Percentiles rank a stretch among this genome's conserved stretches.
These are phyloP conservation scores for Rhyacophila brunnea DNA, from an alignment of 1,140 invertebrate species.

Conservation along the genomic window DNA sequence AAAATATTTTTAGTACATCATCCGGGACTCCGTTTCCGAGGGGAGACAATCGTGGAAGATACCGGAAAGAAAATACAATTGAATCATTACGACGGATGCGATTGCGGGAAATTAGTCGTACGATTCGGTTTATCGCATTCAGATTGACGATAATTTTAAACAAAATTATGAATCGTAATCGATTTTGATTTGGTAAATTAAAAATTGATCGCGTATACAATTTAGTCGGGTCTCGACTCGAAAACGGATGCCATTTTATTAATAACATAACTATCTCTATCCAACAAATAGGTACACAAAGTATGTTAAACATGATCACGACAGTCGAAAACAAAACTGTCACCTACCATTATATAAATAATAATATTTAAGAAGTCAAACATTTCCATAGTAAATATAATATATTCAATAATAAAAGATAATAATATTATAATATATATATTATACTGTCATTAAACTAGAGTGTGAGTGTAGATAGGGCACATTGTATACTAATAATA, in stretches of 20 bases:
- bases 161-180: no score
- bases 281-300: constrained; percentile 32
- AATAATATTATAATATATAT: background rate
- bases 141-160: no score
- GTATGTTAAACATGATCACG: constrained; percentile 32
- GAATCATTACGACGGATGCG: no score
- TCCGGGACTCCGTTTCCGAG: constrained; percentile 15
- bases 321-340: constrained; percentile 4
- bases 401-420: constrained; percentile 5
- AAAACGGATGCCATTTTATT: background rate
- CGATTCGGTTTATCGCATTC: no score
- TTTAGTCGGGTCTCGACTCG: no score
- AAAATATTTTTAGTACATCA: constrained; percentile 23
- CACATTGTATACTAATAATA: constrained; percentile 36
- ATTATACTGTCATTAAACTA: constrained; percentile 27
- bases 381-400: constrained; percentile 4
- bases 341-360: constrained; percentile 6
- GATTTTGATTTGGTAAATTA: no score
- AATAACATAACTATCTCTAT: constrained; percentile 11
- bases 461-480: constrained; percentile 35
- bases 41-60: background rate
- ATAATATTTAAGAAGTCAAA: background rate
- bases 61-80: no score
- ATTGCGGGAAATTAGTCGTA: no score
- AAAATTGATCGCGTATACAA: no score